Conservation (phyloP, 2,797 vertebrate species). For the Acipenser ruthenus region DNA sequence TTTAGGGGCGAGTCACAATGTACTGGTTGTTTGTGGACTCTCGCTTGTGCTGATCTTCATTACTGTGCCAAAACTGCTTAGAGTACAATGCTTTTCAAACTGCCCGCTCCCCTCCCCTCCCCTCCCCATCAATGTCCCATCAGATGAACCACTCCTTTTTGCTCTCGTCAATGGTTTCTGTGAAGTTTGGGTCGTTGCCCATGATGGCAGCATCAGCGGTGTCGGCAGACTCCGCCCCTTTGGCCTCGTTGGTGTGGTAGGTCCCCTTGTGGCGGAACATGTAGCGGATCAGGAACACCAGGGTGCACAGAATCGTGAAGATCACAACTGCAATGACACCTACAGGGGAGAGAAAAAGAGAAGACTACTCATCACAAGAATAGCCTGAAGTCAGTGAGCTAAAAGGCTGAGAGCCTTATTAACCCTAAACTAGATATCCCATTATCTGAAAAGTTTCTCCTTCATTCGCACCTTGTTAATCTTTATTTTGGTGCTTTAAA, state of each 20-base stretch:
- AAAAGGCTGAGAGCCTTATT: too few relatives aligned
- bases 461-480: too few relatives aligned
- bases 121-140: constrained; percentile 27
- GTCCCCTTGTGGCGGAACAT: constrained; percentile 99
- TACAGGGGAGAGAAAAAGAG: constrained; percentile 32
- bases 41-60: constrained; percentile 65
- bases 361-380: too few relatives aligned
- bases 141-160: constrained; percentile 99
- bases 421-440: too few relatives aligned
- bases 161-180: constrained; percentile 95
- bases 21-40: constrained; percentile 50
- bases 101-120: constrained; percentile 11
- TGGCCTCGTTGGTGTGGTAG: constrained; percentile 97
- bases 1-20: constrained; percentile 62
- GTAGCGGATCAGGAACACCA: constrained; percentile 97
- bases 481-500: too few relatives aligned
- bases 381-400: too few relatives aligned
- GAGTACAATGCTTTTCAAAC: constrained; percentile 24
- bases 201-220: constrained; percentile 88
- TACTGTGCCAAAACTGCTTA: constrained; percentile 57
- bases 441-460: too few relatives aligned
- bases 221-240: constrained; percentile 75
- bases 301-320: constrained; percentile 93
- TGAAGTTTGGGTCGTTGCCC: constrained; percentile 92
- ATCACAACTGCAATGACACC: constrained; percentile 96